phyloP scores from a whole-genome alignment of 2,113 vertebrate species.

The Gadus macrocephalus region DNA sequence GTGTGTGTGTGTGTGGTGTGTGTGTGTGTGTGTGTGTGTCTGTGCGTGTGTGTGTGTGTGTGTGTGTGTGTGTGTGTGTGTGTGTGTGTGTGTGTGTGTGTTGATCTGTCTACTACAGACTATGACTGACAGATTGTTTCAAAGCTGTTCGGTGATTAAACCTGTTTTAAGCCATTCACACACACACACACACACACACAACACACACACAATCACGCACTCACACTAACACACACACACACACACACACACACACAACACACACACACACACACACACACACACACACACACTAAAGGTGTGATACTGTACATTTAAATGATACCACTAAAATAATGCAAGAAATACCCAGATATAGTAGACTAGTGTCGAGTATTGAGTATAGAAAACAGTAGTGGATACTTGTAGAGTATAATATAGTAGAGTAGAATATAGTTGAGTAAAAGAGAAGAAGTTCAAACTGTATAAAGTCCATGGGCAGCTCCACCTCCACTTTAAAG shows the following conservation, averaged over 20 bases:
- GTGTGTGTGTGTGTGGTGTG: neutral
- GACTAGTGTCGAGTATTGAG: neutral
- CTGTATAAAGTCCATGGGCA: too few relatives aligned
- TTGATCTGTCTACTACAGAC: too few relatives aligned
- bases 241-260: too few relatives aligned
- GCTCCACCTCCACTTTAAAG: too few relatives aligned
- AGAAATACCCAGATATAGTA: neutral
- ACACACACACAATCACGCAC: neutral
- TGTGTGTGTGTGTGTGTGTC: constrained; percentile 17
- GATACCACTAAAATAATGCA: too few relatives aligned
- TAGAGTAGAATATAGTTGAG: neutral
- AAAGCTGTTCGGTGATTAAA: constrained; percentile 59
- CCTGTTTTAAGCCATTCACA: constrained; percentile 50
- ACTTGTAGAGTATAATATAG: neutral
- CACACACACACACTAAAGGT: too few relatives aligned
- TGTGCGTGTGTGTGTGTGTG: constrained; percentile 18
- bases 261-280: too few relatives aligned
- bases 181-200: constrained; percentile 4
- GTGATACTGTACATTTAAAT: too few relatives aligned
- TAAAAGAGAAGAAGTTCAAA: too few relatives aligned
- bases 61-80: neutral
- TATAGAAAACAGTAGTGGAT: neutral
- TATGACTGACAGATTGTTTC: constrained; percentile 53
- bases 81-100: too few relatives aligned
- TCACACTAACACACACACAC: neutral